Evolutionary conservation across 1,140 invertebrate genomes (phyloP).

Genomic region (Rhizoglyphus robini): DNA sequence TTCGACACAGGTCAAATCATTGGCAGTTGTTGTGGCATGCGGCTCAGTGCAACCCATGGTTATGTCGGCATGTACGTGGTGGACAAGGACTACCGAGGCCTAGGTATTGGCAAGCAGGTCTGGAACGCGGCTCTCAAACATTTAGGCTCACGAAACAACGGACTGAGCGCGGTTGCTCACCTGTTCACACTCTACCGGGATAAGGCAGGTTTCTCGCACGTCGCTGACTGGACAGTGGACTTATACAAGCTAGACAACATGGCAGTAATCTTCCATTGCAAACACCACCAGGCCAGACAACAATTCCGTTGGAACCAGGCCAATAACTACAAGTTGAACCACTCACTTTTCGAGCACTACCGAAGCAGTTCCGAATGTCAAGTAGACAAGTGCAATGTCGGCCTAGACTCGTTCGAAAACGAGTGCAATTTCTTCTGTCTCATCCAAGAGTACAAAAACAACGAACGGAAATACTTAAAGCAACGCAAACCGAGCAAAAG

Average conservation of each 20-base stretch:
- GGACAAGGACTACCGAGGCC: slow-evolving; percentile 18
- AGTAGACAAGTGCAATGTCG: neutral
- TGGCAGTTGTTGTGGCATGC: slow-evolving; percentile 25
- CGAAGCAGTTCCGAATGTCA: neutral
- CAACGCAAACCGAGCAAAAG: neutral
- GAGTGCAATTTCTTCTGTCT: neutral
- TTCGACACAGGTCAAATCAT: slow-evolving; percentile 19
- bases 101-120: slow-evolving; percentile 24
- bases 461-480: neutral
- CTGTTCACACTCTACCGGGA: slow-evolving; percentile 23
- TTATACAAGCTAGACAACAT: slow-evolving; percentile 18
- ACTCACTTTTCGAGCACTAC: no score
- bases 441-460: neutral
- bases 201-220: slow-evolving; percentile 22
- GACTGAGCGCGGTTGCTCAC: slow-evolving; percentile 23
- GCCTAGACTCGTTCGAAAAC: neutral
- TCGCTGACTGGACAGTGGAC: slow-evolving; percentile 25
- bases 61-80: slow-evolving; percentile 28
- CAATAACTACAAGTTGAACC: neutral
- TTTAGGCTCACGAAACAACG: slow-evolving; percentile 23
- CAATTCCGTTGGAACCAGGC: neutral
- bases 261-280: neutral
- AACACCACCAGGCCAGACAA: neutral
- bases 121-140: slow-evolving; percentile 26
- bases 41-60: slow-evolving; percentile 24